These are phyloP conservation scores for Plumapathes pennacea DNA, from an alignment of 92 coral and sea anemone genomes.

Conservation along the genomic window DNA sequence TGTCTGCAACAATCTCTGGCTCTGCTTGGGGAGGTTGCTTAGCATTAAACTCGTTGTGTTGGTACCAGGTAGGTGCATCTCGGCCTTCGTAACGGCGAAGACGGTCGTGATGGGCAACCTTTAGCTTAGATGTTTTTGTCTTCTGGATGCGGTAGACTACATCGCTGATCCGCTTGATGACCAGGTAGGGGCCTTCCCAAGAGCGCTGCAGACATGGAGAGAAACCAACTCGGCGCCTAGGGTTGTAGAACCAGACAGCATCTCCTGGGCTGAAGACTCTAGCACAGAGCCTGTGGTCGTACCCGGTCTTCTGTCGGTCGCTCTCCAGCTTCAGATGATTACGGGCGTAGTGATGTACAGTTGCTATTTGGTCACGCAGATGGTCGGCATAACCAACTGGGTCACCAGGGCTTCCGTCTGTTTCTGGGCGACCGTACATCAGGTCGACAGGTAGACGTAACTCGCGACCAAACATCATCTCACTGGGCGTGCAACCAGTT, in stretches of 20 bases:
- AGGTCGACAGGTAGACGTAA: conserved; percentile 15
- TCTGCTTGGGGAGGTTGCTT: too few relatives aligned
- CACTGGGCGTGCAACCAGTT: conserved; percentile 10
- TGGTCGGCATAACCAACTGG: not conserved
- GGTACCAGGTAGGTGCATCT: too few relatives aligned
- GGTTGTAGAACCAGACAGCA: conserved; percentile 23
- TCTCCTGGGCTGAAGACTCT: conserved; percentile 2
- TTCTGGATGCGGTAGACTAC: conserved; percentile 4
- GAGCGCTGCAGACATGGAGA: conserved; percentile 15
- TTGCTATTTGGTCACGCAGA: not conserved
- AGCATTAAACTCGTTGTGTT: too few relatives aligned
- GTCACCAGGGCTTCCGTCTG: not conserved
- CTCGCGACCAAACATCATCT: conserved; percentile 21
- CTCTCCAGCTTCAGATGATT: conserved; percentile 5
- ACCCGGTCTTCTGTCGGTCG: conserved; percentile 2
- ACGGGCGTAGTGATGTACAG: conserved; percentile 15
- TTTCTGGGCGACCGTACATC: conserved; percentile 2
- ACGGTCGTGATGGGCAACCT: too few relatives aligned
- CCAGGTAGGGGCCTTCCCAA: conserved; percentile 34
- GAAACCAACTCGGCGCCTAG: conserved; percentile 1
- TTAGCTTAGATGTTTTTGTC: too few relatives aligned
- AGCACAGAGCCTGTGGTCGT: conserved; percentile 3
- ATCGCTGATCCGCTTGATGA: conserved; percentile 22
- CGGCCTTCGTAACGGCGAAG: too few relatives aligned
- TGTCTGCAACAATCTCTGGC: too few relatives aligned